Conservation (phyloP, 2,888 invertebrate species). For the Phyllotreta striolata region DNA sequence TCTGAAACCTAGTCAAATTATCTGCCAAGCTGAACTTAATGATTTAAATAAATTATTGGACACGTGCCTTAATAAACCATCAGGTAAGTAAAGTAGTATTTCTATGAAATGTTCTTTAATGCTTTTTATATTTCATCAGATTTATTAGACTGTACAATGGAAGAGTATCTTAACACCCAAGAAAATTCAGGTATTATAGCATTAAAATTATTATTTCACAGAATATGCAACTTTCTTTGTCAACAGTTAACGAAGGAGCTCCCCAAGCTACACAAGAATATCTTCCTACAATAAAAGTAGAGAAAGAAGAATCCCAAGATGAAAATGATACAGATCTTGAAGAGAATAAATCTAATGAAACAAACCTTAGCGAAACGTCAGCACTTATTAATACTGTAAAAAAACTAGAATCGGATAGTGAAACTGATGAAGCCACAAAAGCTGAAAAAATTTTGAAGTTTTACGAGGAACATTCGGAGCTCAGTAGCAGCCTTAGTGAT, state of each 20-base stretch:
- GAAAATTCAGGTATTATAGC: slow-evolving; percentile 24
- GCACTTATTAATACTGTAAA: background rate
- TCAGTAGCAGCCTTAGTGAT: slow-evolving; percentile 18
- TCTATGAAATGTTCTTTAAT: background rate
- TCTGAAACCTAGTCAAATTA: too few relatives aligned
- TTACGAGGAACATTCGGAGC: slow-evolving; percentile 20
- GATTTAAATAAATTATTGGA: background rate
- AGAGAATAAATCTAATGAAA: background rate
- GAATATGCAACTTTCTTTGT: background rate
- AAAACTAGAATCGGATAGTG: background rate
- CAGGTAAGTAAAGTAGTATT: too few relatives aligned
- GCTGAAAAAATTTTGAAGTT: slow-evolving; percentile 28
- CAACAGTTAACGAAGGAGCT: too few relatives aligned
- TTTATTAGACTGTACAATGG: slow-evolving; percentile 37
- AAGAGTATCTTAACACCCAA: slow-evolving; percentile 32
- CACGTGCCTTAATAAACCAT: too few relatives aligned
- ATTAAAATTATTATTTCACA: background rate
- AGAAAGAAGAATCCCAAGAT: too few relatives aligned
- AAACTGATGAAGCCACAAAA: slow-evolving; percentile 5
- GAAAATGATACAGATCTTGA: too few relatives aligned
- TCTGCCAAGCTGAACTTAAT: too few relatives aligned
- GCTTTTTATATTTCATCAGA: slow-evolving; percentile 26
- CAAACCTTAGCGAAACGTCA: background rate
- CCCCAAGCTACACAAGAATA: too few relatives aligned
- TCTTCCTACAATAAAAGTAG: too few relatives aligned